These are phyloP conservation scores for Brachylomia viminalis DNA, from an alignment of 2,888 invertebrate species.

Conservation along the genomic window DNA sequence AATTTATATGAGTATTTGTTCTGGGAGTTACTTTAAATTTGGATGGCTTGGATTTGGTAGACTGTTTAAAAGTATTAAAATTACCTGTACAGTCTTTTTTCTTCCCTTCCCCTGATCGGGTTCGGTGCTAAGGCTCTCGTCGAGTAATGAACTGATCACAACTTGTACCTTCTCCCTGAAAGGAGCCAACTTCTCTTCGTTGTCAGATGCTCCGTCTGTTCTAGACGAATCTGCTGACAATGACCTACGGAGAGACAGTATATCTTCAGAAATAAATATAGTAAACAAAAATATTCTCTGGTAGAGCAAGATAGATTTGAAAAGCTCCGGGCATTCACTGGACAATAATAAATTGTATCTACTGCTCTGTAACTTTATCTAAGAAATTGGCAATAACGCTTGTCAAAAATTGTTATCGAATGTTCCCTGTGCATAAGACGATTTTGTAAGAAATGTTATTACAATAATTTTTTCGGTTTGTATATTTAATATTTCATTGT, in stretches of 20 bases:
- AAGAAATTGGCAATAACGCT: conserved; percentile 23
- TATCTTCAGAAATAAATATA: neutral
- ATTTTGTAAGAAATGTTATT: neutral
- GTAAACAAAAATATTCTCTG: neutral
- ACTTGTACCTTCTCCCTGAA: conserved; percentile 91
- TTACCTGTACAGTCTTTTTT: conserved; percentile 93
- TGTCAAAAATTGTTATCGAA: conserved; percentile 10
- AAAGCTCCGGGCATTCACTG: conserved; percentile 1
- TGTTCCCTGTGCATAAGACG: conserved; percentile 1
- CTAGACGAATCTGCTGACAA: conserved; percentile 87
- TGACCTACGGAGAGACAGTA: conserved; percentile 67
- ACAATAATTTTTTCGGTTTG: neutral
- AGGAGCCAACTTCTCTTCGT: conserved; percentile 91
- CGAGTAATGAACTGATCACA: conserved; percentile 91
- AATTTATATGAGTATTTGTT: conserved; percentile 23
- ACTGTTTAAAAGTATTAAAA: neutral
- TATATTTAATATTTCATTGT: neutral
- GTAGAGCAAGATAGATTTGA: neutral
- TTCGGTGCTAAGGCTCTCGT: conserved; percentile 92
- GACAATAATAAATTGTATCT: conserved; percentile 7
- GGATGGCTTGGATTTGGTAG: neutral
- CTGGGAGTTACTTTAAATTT: neutral
- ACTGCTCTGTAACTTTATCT: conserved; percentile 12
- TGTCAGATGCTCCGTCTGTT: conserved; percentile 89
- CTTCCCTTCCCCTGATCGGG: conserved; percentile 93